Evolutionary conservation across 2,797 vertebrate genomes (phyloP), one percentile per base, ranked within the genome.

Genomic region (Microcaecilia unicolor): DNA sequence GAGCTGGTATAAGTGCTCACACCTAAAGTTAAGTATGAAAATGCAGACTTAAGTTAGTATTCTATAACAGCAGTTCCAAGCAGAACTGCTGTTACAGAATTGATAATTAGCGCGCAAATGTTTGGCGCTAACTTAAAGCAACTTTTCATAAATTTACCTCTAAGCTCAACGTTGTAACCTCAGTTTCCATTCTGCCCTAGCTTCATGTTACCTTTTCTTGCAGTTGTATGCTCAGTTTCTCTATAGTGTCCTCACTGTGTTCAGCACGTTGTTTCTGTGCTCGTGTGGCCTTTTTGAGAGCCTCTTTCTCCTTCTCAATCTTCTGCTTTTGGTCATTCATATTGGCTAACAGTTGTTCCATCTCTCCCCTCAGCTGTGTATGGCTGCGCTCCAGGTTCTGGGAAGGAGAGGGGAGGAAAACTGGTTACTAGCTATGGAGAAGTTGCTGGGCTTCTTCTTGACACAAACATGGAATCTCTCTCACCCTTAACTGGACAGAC

Each of bases 231-330:
- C 70, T 76, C 27, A 97, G 55, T 31, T 81, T 85, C 32, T 81
- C 80, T 0, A 85, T 77, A 0, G 82, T 70, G 18, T 81, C 87
- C 44, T 94, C 84, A 0, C 83, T 82, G 24, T 78, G 74, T 63
- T 92, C 86, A 0, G 90, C 89, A 23, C 88, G 63, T 12, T 89
- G 87, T 38, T 89, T 95, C 66, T 93, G 91, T 1, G 78, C 80
- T 2, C 74, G 69, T 2, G 87, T 67, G 0, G 89, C 87, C 67
- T 70, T 86, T 62, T 91, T 95, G 44, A 93, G 68, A 18, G 78
- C 74, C 11, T 92, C 89, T 28, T 90, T 85, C 30, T 92, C 89
- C 1, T 37, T 29, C 0, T 80, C 63, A 8, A 74, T 63, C 46
- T 86, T 86, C 35, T 72, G 60, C 49, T 52, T 87, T 15, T 84